Evolutionary conservation across 1,140 invertebrate species (phyloP).

Genomic region (Periplaneta americana): DNA sequence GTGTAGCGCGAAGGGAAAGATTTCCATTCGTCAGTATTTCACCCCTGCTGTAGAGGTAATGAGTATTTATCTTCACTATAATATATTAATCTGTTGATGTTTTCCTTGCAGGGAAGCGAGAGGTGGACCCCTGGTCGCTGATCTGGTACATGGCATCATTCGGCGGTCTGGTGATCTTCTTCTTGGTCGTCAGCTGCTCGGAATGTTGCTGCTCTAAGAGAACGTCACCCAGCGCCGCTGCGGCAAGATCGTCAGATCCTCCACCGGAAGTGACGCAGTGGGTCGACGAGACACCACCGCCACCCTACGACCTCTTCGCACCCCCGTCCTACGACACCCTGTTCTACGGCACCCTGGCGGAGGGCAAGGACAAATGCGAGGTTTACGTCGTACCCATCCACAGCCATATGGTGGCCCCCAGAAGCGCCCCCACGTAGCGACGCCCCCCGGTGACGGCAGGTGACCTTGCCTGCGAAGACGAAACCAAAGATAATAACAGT

Average conservation of each 20-base stretch:
- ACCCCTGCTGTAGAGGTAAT: too few relatives aligned
- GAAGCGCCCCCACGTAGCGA: not conserved
- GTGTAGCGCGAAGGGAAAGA: too few relatives aligned
- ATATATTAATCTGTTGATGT: too few relatives aligned
- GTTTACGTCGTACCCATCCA: not conserved
- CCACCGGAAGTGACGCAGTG: conserved; percentile 24
- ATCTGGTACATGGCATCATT: conserved; percentile 56
- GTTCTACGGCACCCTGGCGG: conserved; percentile 26
- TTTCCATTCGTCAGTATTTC: too few relatives aligned
- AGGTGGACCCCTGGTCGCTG: conserved; percentile 47
- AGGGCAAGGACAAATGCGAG: not conserved
- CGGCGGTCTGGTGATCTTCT: conserved; percentile 50
- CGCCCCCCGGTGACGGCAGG: too few relatives aligned
- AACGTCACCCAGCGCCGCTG: conserved; percentile 28
- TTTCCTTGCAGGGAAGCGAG: not conserved
- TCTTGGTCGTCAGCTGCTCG: conserved; percentile 52
- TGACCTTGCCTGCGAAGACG: too few relatives aligned
- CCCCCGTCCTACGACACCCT: conserved; percentile 52
- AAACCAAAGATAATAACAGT: too few relatives aligned
- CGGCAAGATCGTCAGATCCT: conserved; percentile 28
- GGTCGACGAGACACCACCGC: conserved; percentile 36
- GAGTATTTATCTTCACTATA: too few relatives aligned
- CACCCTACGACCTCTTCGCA: conserved; percentile 52
- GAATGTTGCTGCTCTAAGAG: conserved; percentile 47
- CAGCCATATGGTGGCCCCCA: not conserved